phyloP scores from a whole-genome alignment of 1,140 invertebrate genomes.

The Dreissena polymorpha region DNA sequence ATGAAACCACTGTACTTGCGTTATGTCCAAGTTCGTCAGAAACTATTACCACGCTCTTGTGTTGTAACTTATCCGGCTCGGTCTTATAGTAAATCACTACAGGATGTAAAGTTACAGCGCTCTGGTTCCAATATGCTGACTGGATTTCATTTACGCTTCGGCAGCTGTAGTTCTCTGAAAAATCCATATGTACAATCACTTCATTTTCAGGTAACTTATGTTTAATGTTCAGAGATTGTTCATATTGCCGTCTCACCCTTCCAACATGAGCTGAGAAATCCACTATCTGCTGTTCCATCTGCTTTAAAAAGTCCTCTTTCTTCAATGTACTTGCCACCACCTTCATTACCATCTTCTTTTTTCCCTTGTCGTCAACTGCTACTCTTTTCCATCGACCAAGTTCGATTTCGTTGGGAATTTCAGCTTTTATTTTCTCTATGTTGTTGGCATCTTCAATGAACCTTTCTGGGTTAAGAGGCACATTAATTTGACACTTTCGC shows the following conservation, averaged over 20 bases:
- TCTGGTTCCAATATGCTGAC: constrained; percentile 58
- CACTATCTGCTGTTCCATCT: constrained; percentile 15
- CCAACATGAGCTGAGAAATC: too few relatives aligned
- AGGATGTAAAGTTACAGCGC: constrained; percentile 44
- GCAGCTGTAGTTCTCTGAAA: constrained; percentile 60
- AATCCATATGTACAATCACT: constrained; percentile 59
- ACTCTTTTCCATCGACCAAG: constrained; percentile 45
- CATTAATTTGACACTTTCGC: constrained; percentile 17
- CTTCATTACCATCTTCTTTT: constrained; percentile 37
- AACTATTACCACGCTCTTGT: constrained; percentile 52
- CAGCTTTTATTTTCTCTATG: not conserved
- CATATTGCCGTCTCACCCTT: constrained; percentile 45
- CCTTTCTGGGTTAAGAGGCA: constrained; percentile 46
- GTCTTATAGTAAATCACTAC: constrained; percentile 46
- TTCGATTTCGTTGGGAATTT: not conserved
- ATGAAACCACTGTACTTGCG: constrained; percentile 32
- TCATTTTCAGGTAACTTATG: constrained; percentile 52
- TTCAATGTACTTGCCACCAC: constrained; percentile 6
- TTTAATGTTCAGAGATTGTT: constrained; percentile 48
- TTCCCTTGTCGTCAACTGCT: constrained; percentile 27
- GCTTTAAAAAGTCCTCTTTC: constrained; percentile 35
- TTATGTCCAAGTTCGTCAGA: constrained; percentile 55
- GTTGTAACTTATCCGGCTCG: not conserved
- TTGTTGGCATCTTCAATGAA: constrained; percentile 9
- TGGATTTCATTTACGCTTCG: constrained; percentile 57